phyloP scores from a whole-genome alignment of 2,888 invertebrate species.

The Alentia gelatinosa region DNA sequence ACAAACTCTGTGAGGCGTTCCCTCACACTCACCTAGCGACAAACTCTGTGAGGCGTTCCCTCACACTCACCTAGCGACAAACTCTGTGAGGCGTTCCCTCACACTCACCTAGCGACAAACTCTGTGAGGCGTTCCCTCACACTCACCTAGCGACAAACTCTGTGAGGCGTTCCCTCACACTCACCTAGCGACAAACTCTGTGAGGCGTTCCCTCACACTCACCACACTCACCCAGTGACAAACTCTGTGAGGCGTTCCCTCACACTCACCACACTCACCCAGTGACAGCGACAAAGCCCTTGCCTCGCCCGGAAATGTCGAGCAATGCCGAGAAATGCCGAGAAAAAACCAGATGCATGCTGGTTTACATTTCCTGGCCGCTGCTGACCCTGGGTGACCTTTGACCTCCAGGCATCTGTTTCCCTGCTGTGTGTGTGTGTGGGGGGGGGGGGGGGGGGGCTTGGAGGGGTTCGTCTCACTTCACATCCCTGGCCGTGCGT shows the following conservation, averaged over 20 bases:
- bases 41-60: too few species aligned
- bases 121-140: too few species aligned
- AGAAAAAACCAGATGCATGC: neutral
- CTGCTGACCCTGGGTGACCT: neutral
- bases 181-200: too few species aligned
- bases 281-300: neutral
- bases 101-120: too few species aligned
- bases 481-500: neutral
- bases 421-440: conserved; percentile 3
- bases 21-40: too few species aligned
- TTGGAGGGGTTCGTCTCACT: neutral
- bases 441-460: neutral
- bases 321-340: neutral
- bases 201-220: too few species aligned
- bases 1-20: too few species aligned
- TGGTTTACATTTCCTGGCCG: neutral
- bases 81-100: too few species aligned
- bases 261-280: neutral
- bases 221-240: neutral
- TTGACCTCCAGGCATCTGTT: conserved; percentile 31
- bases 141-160: neutral
- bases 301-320: too few species aligned
- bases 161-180: neutral
- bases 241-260: neutral
- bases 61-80: too few species aligned